These are phyloP conservation scores for Andrena marginata DNA, from an alignment of 2,888 invertebrate genomes.

Conservation along the genomic window DNA sequence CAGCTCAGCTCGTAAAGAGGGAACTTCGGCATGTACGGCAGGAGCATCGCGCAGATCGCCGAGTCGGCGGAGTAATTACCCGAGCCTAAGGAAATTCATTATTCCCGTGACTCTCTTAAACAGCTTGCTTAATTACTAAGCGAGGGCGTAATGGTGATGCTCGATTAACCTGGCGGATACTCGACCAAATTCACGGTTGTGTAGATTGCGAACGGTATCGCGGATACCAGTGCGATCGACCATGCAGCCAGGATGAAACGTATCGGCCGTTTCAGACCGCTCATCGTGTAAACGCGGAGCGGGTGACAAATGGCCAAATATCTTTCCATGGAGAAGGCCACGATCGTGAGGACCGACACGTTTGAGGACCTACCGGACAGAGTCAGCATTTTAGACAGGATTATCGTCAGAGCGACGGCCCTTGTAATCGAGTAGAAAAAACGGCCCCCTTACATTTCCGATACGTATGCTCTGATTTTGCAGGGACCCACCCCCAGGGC, in stretches of 20 bases:
- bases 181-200: constrained; percentile 91
- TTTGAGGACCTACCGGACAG: constrained; percentile 91
- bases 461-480: constrained; percentile 92
- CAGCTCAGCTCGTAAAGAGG: constrained; percentile 93
- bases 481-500: constrained; percentile 92
- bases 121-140: no score
- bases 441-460: constrained; percentile 91
- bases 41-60: constrained; percentile 92
- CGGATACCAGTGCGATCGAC: constrained; percentile 91
- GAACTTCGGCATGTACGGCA: constrained; percentile 86
- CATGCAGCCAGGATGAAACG: constrained; percentile 92
- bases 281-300: constrained; percentile 92
- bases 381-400: constrained; percentile 4
- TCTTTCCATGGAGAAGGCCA: constrained; percentile 96
- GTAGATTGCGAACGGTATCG: constrained; percentile 91
- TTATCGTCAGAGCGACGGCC: neutral
- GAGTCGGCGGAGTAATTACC: constrained; percentile 88
- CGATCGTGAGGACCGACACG: constrained; percentile 96
- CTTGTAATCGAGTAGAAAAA: neutral
- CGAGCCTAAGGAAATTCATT: constrained; percentile 81
- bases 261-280: constrained; percentile 92
- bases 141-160: neutral
- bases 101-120: neutral
- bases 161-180: constrained; percentile 88
- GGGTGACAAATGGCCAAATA: constrained; percentile 97